Conservation (phyloP, 2,888 invertebrate species). For the Penaeus monodon region DNA sequence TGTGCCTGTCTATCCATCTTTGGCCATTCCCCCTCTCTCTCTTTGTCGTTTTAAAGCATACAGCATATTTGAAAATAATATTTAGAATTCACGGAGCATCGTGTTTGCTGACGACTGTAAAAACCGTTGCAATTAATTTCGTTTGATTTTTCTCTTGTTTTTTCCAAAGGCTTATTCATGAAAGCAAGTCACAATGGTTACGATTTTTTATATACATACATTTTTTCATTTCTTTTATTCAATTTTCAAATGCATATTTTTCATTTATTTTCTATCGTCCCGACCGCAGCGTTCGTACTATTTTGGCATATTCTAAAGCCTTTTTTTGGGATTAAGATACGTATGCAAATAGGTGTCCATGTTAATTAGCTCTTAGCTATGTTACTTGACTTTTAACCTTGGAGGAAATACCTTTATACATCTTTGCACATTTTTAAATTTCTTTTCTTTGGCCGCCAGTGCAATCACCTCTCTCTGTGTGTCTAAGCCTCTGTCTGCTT, state of each 20-base stretch:
- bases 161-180: neutral
- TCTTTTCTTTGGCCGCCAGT: neutral
- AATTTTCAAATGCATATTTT: neutral
- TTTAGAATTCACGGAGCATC: too few species aligned
- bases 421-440: neutral
- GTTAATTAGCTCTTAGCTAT: neutral
- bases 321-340: too few species aligned
- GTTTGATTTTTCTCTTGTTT: neutral
- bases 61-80: too few species aligned
- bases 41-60: too few species aligned
- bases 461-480: neutral
- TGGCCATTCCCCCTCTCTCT: neutral
- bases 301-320: too few species aligned
- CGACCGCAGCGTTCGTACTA: too few species aligned
- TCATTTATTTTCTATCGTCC: neutral
- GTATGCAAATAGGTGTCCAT: neutral
- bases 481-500: neutral
- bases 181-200: too few species aligned
- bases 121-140: constrained; percentile 2
- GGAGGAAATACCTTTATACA: neutral
- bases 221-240: neutral
- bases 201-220: too few species aligned
- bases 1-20: neutral
- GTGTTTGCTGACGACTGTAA: too few species aligned
- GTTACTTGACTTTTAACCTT: neutral